phyloP scores from a whole-genome alignment of 2,888 invertebrate species.

The Papilio demoleus region DNA sequence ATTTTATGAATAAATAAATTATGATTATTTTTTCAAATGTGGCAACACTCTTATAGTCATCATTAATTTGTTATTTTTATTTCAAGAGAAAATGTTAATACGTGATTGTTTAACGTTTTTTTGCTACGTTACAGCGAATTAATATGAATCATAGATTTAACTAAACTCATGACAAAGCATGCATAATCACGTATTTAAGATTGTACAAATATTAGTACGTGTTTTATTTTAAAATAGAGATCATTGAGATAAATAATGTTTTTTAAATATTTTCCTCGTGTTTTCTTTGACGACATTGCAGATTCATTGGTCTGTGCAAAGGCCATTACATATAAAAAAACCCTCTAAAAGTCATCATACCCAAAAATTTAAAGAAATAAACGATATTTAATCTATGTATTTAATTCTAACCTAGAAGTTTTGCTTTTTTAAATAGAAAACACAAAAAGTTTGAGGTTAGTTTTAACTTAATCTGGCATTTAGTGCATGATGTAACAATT shows the following conservation, averaged over 20 bases:
- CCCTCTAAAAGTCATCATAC: background rate
- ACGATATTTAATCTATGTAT: background rate
- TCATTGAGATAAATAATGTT: background rate
- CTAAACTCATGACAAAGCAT: background rate
- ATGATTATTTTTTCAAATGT: background rate
- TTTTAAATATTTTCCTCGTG: background rate
- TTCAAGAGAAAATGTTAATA: constrained; percentile 10
- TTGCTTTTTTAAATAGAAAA: background rate
- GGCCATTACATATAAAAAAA: background rate
- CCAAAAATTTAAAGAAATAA: background rate
- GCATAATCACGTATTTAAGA: background rate
- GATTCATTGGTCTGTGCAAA: constrained; percentile 5
- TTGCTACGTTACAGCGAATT: constrained; percentile 17
- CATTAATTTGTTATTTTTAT: constrained; percentile 27
- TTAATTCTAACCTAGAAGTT: background rate
- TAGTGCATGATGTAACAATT: background rate
- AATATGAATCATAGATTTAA: constrained; percentile 7
- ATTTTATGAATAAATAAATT: background rate
- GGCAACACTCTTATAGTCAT: constrained; percentile 5
- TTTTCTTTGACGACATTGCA: background rate
- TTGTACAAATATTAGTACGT: constrained; percentile 1
- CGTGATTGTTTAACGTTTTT: constrained; percentile 24
- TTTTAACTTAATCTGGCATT: background rate
- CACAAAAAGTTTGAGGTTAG: background rate
- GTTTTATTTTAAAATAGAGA: constrained; percentile 2